A percentile compares a stretch with the other conserved stretches of the same genome.
Evolutionary conservation across 2,888 invertebrate genomes (phyloP).

Genomic region (Argyresthia goedartella): DNA sequence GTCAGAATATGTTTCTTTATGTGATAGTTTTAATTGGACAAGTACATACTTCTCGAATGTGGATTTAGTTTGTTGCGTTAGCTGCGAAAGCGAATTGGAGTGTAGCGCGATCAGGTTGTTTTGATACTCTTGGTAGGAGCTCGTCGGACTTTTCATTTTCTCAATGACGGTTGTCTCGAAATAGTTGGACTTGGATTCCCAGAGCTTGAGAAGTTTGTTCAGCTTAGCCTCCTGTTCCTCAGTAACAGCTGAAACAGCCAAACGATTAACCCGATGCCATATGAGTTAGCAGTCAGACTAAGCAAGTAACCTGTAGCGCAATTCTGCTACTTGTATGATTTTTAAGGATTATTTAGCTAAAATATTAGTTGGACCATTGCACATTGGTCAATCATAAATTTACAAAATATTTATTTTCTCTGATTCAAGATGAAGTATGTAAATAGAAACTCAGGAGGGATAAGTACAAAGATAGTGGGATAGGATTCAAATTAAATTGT

Average conservation of each 20-base stretch:
- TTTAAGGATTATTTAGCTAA: neutral
- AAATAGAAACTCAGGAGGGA: too few relatives aligned
- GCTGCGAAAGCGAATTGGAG: conserved; percentile 80
- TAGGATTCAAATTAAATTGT: neutral
- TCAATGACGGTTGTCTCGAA: conserved; percentile 86
- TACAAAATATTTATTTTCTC: neutral
- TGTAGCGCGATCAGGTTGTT: conserved; percentile 86
- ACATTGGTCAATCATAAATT: neutral
- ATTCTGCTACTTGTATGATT: conserved; percentile 1
- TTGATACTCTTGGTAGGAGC: conserved; percentile 92
- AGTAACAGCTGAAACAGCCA: conserved; percentile 76
- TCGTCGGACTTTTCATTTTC: conserved; percentile 87
- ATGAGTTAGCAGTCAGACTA: conserved; percentile 33
- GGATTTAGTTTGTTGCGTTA: conserved; percentile 83
- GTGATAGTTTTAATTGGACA: neutral
- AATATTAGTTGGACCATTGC: neutral
- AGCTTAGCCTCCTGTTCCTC: conserved; percentile 93
- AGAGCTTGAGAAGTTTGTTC: conserved; percentile 92
- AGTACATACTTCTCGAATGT: conserved; percentile 80
- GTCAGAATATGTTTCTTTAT: neutral
- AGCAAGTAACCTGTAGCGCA: conserved; percentile 55
- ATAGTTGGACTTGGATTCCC: conserved; percentile 97
- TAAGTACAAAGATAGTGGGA: too few relatives aligned
- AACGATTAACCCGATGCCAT: conserved; percentile 53
- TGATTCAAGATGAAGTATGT: neutral